Conservation (phyloP, 1,140 invertebrate species). For the Pseudobourletiella spinata region DNA sequence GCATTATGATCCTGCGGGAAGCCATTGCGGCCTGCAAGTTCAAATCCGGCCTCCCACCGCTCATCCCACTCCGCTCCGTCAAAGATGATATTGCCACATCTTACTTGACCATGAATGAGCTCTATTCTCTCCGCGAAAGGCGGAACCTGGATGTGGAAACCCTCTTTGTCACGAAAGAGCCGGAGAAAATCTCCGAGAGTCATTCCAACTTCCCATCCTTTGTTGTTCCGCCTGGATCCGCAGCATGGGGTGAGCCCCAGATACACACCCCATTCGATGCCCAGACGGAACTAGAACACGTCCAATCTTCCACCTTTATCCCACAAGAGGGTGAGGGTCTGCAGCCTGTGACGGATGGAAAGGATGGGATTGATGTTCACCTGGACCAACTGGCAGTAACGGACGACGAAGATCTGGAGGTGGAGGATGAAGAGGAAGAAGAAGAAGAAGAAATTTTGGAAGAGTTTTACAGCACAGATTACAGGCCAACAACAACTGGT, state of each 20-base stretch:
- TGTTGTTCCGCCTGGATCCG: not conserved
- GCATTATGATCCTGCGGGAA: conserved; percentile 10
- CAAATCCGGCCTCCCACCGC: conserved; percentile 21
- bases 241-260: not conserved
- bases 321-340: not conserved
- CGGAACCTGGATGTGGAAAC: conserved; percentile 9
- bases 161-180: not conserved
- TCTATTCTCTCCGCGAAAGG: not conserved
- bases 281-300: too few relatives aligned
- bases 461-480: not conserved
- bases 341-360: not conserved
- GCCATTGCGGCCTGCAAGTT: conserved; percentile 17
- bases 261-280: not conserved
- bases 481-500: not conserved
- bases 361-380: not conserved
- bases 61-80: conserved; percentile 1
- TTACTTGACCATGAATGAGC: conserved; percentile 14
- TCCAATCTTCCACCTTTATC: too few relatives aligned
- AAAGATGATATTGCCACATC: conserved; percentile 2
- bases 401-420: not conserved
- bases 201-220: conserved; percentile 6
- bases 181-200: not conserved
- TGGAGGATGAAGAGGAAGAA: not conserved
- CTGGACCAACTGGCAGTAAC: not conserved
- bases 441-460: not conserved